Base-by-base conservation (phyloP, 23 tunicate species). In the Ciona savignyi region DNA sequence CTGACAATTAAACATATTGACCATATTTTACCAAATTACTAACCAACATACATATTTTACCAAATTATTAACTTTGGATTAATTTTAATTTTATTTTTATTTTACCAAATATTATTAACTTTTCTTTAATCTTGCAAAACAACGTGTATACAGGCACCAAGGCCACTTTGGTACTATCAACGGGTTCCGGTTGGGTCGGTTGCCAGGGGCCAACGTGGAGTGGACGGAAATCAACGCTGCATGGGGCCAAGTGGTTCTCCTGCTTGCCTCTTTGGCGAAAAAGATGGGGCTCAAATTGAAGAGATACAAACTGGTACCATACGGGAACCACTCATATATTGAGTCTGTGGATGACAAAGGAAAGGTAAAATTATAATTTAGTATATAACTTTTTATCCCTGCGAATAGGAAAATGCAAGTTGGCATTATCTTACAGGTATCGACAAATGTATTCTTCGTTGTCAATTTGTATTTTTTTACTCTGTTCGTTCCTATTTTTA, bases 191-290 rank as follows among this genome's bases (percentile, higher is more conserved):
- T 62, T 91, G 78, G 97, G 97, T 27, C 79, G 89, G 0, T 67
- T 91, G 19, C 97, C 97, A 23, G 82, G 81, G 2, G 63, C 33
- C 26, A 86, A 89, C 21, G 83, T 91, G 0, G 97, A 91, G 49
- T 91, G 97, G 97, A 67, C 77, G 15, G 97, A 91, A 67, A 91
- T 91, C 20, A 91, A 85, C 49, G 91, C 97, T 6, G 97, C 97
- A 1, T 91, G 97, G 97, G 97, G 97, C 24, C 97, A 91, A 31
- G 84, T 83, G 2, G 83, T 85, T 21, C 62, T 91, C 24, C 35
- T 91, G 34, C 73, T 91, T 51, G 71, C 91, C 11, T 80, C 86
- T 1, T 70, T 91, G 31, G 84, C 80, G 2, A 91, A 76, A 73
- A 91, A 91, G 68, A 80, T 91, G 90, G 87, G 84, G 15, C 61